Evolutionary conservation across 2,797 vertebrate genomes (phyloP).

Genomic region (Eulemur rubriventer): DNA sequence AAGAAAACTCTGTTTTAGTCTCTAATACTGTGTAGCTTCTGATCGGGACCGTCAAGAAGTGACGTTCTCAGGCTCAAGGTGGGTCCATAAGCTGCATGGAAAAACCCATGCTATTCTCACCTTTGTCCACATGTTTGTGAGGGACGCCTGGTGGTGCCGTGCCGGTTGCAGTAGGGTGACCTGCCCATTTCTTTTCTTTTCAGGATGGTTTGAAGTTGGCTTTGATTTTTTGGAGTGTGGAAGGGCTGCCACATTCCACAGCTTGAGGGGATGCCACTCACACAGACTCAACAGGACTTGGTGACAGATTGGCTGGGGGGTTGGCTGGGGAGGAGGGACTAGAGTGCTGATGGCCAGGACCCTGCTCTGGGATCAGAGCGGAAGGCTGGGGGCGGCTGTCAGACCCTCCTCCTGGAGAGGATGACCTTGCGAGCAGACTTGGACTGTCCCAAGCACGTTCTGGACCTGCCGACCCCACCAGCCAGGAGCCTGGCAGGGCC

Average conservation of each 20-base stretch:
- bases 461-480: background rate
- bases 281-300: background rate
- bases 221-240: background rate
- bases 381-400: background rate
- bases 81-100: background rate
- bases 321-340: background rate
- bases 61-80: background rate
- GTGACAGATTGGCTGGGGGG: background rate
- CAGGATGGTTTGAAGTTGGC: background rate
- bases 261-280: background rate
- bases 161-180: background rate
- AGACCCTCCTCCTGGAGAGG: background rate
- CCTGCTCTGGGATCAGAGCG: background rate
- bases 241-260: background rate
- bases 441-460: background rate
- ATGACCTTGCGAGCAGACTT: background rate
- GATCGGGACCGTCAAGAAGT: too few species aligned
- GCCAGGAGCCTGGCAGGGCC: background rate
- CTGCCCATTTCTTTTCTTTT: background rate
- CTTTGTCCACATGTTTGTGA: rapidly evolving
- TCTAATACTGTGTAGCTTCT: background rate
- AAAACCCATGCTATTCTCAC: background rate
- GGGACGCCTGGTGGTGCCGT: background rate
- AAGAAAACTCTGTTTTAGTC: background rate
- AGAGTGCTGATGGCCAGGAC: background rate